These are phyloP conservation scores for Epinotia nisella DNA, from an alignment of 2,888 invertebrate genomes.

Conservation along the genomic window DNA sequence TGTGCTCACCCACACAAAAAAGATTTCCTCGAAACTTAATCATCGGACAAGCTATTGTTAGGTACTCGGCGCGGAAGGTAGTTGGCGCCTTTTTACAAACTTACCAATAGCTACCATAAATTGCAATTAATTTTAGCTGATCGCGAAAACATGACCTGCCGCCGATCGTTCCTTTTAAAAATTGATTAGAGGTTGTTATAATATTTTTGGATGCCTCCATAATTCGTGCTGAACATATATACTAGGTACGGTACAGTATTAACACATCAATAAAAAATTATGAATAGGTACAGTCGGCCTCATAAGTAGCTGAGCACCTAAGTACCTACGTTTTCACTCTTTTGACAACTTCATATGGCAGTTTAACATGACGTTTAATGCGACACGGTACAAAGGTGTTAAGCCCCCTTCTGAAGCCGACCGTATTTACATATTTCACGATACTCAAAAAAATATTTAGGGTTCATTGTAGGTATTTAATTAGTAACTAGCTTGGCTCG, in stretches of 20 bases:
- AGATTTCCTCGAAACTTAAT: conserved; percentile 46
- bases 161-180: conserved; percentile 33
- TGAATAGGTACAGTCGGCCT: no score
- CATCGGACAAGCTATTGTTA: conserved; percentile 61
- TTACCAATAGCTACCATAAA: conserved; percentile 45
- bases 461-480: no score
- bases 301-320: no score
- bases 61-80: conserved; percentile 53
- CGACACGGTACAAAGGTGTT: no score
- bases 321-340: no score
- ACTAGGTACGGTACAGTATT: not conserved
- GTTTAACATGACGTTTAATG: no score
- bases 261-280: no score
- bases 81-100: conserved; percentile 48
- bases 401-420: no score
- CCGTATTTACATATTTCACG: not conserved
- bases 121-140: conserved; percentile 43
- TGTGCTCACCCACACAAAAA: conserved; percentile 61
- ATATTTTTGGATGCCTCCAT: conserved; percentile 1
- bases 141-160: conserved; percentile 11
- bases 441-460: no score
- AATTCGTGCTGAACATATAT: not conserved
- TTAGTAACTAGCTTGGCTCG: no score
- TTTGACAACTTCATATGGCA: no score
- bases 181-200: conserved; percentile 30